These are phyloP conservation scores for Ceratina japonica DNA, from an alignment of 1,140 invertebrate species.

Conservation along the genomic window DNA sequence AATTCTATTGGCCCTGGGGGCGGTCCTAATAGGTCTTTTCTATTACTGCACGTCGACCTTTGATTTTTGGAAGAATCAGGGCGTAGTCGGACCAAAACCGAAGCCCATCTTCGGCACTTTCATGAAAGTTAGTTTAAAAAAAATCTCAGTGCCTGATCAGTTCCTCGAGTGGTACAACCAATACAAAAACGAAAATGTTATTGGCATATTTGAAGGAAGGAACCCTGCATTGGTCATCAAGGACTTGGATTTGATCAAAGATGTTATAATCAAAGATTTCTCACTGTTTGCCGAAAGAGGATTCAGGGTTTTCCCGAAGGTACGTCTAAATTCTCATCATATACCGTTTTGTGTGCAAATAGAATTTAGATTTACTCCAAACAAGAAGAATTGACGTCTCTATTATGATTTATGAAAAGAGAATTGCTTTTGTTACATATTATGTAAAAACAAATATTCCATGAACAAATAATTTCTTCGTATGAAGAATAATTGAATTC, in stretches of 20 bases:
- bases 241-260: slow-evolving; percentile 77
- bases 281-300: slow-evolving; percentile 74
- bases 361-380: too few relatives aligned
- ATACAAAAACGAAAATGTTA: slow-evolving; percentile 67
- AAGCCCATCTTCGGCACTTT: slow-evolving; percentile 69
- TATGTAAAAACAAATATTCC: too few relatives aligned
- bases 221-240: slow-evolving; percentile 70
- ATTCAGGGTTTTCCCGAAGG: slow-evolving; percentile 58
- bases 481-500: too few relatives aligned
- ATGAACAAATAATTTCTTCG: too few relatives aligned
- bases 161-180: slow-evolving; percentile 49
- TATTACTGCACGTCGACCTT: slow-evolving; percentile 53
- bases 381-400: too few relatives aligned
- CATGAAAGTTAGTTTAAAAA: slow-evolving; percentile 46
- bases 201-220: slow-evolving; percentile 74
- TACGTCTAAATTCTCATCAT: slow-evolving; percentile 5
- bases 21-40: slow-evolving; percentile 44
- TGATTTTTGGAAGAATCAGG: slow-evolving; percentile 69
- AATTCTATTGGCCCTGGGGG: neutral
- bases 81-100: slow-evolving; percentile 64
- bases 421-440: too few relatives aligned
- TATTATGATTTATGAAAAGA: too few relatives aligned
- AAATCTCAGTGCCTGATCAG: slow-evolving; percentile 29
- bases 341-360: neutral
- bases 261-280: slow-evolving; percentile 79